Evolutionary conservation across 2,797 vertebrate species (phyloP).

Genomic region (Molossus alvarezi): DNA sequence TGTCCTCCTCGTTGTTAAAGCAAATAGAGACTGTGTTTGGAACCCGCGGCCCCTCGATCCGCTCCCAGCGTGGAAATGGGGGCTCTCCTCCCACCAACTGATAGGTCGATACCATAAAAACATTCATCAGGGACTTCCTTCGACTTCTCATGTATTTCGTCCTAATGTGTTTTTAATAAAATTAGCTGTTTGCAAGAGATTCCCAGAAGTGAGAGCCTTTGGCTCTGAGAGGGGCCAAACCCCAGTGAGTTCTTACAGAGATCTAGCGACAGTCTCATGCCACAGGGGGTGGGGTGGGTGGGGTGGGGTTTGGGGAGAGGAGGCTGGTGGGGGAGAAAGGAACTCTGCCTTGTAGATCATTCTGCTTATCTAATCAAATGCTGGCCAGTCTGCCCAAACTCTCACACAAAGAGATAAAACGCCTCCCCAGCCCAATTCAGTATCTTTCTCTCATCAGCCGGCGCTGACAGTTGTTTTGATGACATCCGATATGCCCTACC

Average conservation of each 20-base stretch:
- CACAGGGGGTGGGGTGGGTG: neutral
- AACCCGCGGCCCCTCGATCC: neutral
- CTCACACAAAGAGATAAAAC: neutral
- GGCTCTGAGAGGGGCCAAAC: constrained; percentile 49
- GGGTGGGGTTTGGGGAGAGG: accelerated
- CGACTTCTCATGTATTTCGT: constrained; percentile 54
- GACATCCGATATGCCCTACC: constrained; percentile 78
- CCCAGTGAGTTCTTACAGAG: constrained; percentile 58
- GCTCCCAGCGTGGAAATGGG: neutral
- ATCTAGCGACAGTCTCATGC: constrained; percentile 50
- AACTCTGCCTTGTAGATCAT: neutral
- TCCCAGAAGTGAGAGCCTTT: constrained; percentile 71
- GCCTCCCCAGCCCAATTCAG: neutral
- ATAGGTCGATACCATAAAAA: neutral
- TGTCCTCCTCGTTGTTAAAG: too few species aligned
- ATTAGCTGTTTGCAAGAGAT: constrained; percentile 68
- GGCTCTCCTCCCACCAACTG: constrained; percentile 3
- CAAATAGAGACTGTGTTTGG: neutral
- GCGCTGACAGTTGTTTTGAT: constrained; percentile 55
- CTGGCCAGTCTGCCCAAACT: neutral
- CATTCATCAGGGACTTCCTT: constrained; percentile 36
- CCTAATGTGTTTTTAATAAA: constrained; percentile 72
- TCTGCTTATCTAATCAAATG: neutral
- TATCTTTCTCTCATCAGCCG: neutral
- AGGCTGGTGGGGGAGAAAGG: neutral